Conservation (phyloP, 2,888 invertebrate species). For the Volucella bombylans region DNA sequence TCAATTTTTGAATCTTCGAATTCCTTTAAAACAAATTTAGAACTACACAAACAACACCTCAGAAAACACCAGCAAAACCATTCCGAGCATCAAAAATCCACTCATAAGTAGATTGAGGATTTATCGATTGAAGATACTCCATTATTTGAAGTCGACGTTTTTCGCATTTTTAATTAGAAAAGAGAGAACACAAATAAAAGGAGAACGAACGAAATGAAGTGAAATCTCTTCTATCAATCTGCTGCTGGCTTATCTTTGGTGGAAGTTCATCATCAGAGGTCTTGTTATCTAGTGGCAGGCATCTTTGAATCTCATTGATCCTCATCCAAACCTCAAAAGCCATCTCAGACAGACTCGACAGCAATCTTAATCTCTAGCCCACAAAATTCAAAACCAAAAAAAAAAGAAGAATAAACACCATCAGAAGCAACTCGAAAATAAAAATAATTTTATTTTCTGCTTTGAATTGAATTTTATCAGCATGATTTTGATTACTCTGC, state of each 20-base stretch:
- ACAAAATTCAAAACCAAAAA: constrained; percentile 9
- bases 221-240: constrained; percentile 66
- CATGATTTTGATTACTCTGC: constrained; percentile 49
- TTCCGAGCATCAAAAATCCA: too few species aligned
- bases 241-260: constrained; percentile 50
- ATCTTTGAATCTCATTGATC: constrained; percentile 65
- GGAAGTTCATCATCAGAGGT: constrained; percentile 68
- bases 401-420: constrained; percentile 9
- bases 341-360: constrained; percentile 32
- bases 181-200: not conserved
- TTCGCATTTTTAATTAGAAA: constrained; percentile 54
- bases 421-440: constrained; percentile 36
- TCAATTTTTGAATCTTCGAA: too few species aligned
- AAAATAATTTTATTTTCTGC: constrained; percentile 59
- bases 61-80: too few species aligned
- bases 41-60: too few species aligned
- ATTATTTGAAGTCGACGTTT: constrained; percentile 14
- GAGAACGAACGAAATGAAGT: constrained; percentile 22
- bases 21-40: too few species aligned
- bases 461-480: constrained; percentile 67
- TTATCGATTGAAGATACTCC: not conserved
- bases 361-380: constrained; percentile 44
- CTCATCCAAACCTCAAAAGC: constrained; percentile 37
- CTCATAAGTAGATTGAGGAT: not conserved
- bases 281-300: constrained; percentile 59